Conservation (phyloP, 2,888 invertebrate species). For the Hipparchia sbordonii region DNA sequence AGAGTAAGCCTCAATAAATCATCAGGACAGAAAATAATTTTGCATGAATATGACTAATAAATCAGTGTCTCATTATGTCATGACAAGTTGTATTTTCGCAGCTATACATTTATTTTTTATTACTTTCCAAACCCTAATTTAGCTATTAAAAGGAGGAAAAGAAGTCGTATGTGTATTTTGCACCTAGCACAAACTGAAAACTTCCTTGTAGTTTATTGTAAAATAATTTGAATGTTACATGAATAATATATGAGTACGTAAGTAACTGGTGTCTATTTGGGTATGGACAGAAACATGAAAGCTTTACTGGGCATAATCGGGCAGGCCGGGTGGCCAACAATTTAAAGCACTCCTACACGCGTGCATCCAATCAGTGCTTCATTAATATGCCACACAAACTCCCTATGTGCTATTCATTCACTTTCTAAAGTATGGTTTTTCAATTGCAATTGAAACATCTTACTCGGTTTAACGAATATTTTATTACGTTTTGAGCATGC, state of each 20-base stretch:
- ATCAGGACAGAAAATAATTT: constrained; percentile 43
- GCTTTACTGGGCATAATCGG: constrained; percentile 40
- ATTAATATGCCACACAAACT: constrained; percentile 35
- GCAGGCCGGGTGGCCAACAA: constrained; percentile 57
- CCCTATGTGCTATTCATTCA: constrained; percentile 22
- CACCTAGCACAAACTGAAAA: neutral
- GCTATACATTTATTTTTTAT: constrained; percentile 12
- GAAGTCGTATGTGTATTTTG: no score
- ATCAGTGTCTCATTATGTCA: constrained; percentile 45
- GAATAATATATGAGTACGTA: constrained; percentile 14
- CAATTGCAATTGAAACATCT: neutral
- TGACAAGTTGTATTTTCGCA: constrained; percentile 12
- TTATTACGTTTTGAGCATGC: no score
- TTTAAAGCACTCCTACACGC: constrained; percentile 48
- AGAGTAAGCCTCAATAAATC: constrained; percentile 42
- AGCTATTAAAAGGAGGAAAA: no score
- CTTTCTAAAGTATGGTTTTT: neutral
- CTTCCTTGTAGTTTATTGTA: neutral
- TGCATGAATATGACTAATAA: constrained; percentile 41
- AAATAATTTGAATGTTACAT: constrained; percentile 17
- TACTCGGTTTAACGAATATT: neutral
- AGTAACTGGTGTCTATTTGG: constrained; percentile 34
- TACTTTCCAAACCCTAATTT: neutral
- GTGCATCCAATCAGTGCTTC: constrained; percentile 57
- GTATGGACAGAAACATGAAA: constrained; percentile 43